These are phyloP conservation scores for Anastatus disparis DNA, from an alignment of 1,140 invertebrate species.

Conservation along the genomic window DNA sequence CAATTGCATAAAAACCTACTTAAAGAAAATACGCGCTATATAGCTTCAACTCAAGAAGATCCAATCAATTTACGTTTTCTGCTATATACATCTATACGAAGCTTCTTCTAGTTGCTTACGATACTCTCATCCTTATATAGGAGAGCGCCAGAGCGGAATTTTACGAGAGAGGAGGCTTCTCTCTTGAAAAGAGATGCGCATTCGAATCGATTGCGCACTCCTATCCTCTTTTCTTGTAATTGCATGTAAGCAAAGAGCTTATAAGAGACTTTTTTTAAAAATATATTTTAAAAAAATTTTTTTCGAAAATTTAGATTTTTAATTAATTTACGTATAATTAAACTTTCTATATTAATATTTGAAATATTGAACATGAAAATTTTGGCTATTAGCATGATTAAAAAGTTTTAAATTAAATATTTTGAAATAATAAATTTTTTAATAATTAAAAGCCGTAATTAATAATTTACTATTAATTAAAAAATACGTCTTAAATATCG, in stretches of 20 bases:
- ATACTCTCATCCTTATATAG: neutral
- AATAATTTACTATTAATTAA: too few species aligned
- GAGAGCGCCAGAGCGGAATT: conserved; percentile 1
- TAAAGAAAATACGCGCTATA: conserved; percentile 1
- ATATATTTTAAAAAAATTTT: too few species aligned
- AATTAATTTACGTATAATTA: too few species aligned
- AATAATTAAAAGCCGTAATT: too few species aligned
- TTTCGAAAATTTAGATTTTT: too few species aligned
- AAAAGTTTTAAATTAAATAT: too few species aligned
- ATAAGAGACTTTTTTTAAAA: conserved; percentile 24
- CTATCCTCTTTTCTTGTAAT: conserved; percentile 7
- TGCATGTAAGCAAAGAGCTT: conserved; percentile 21
- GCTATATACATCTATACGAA: neutral
- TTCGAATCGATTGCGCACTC: neutral
- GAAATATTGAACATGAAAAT: too few species aligned
- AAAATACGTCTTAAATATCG: too few species aligned
- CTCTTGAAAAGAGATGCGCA: neutral
- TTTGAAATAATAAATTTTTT: too few species aligned
- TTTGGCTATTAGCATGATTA: too few species aligned
- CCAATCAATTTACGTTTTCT: conserved; percentile 35
- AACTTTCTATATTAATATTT: too few species aligned
- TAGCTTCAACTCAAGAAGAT: neutral
- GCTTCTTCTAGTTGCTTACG: conserved; percentile 11
- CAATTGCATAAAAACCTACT: conserved; percentile 17
- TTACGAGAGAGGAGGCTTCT: conserved; percentile 6